Conservation (phyloP, 2,113 vertebrate genomes). For the Ellobius talpinus region DNA sequence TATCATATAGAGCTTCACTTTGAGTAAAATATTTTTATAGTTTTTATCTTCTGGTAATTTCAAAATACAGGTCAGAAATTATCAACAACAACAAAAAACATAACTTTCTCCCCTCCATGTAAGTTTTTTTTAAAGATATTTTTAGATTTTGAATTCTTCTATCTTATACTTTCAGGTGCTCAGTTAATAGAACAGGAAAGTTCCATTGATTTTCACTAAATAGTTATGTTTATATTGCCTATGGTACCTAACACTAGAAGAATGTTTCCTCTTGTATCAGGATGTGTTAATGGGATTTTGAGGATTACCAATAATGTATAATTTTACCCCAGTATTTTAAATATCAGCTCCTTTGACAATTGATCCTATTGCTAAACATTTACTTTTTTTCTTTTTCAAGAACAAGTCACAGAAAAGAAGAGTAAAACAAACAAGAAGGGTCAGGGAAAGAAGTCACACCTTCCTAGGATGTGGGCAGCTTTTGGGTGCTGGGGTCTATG, state of each 20-base stretch:
- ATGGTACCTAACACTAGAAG: not conserved
- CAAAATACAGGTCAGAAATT: not conserved
- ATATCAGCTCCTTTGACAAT: conserved; percentile 29
- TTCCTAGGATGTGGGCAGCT: not conserved
- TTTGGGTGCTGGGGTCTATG: not conserved
- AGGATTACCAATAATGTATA: not conserved
- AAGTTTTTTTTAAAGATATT: not conserved
- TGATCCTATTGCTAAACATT: not conserved
- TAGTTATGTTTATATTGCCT: not conserved
- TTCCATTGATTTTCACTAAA: not conserved
- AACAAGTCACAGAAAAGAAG: not conserved
- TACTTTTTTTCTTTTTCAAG: not conserved
- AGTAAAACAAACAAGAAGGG: not conserved
- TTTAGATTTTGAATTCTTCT: not conserved
- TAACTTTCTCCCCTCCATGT: not conserved
- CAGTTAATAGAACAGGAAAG: not conserved
- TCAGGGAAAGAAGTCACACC: not conserved
- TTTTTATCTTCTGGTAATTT: conserved; percentile 27
- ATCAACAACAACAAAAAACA: not conserved
- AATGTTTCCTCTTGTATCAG: not conserved
- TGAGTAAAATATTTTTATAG: not conserved
- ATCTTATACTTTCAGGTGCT: not conserved
- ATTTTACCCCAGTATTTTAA: conserved; percentile 48
- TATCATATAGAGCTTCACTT: not conserved
- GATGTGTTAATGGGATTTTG: not conserved